Evolutionary conservation across 2,797 vertebrate species (phyloP), one percentile per base, ranked within the genome.

Genomic region (Oryzias sinensis): DNA sequence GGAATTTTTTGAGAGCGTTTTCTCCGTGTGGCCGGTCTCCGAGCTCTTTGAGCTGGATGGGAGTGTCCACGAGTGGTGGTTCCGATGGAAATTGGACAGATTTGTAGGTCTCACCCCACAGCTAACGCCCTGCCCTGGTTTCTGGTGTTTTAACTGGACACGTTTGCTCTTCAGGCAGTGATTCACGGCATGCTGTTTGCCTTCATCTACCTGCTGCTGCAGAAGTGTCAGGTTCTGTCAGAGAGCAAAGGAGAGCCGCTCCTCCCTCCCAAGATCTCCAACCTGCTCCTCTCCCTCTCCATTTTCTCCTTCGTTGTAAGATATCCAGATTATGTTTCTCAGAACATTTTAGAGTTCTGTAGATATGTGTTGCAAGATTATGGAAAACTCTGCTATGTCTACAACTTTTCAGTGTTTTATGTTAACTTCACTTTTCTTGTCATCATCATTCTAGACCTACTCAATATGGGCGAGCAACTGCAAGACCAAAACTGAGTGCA

Each of bases 391-490:
- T 3, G 33, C 33, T 13, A 37, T 11, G 3, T 37, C 9, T 37
- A 13, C 33, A 37, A 37, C 11, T 13, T 37, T 37, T 2, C 11
- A 37, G 9, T 37, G 11, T 11, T 13, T 37, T 11, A 37, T 37
- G 9, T 37, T 24, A 15, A 11, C 25, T 44, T 76, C 48, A 29
- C 11, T 47, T 11, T 56, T 6, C 5, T 59, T 45, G 20, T 5
- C 49, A 25, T n/a, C 17, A 0, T 59, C 16, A 14, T 46, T 82
- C 14, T 49, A 99, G 97, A 95, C 92, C 0, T 99, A 99, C 66
- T 98, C 97, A 16, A 83, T 98, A 80, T 99, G 97, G 97, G 96
- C 97, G 50, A 96, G 96, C 89, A 96, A 93, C 85, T 99, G 97
- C 88, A 96, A 95, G 89, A 98, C 94, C 85, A 99, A 99, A 91